Base-by-base conservation (phyloP, 2,113 vertebrate species). In the Ictidomys tridecemlineatus region DNA sequence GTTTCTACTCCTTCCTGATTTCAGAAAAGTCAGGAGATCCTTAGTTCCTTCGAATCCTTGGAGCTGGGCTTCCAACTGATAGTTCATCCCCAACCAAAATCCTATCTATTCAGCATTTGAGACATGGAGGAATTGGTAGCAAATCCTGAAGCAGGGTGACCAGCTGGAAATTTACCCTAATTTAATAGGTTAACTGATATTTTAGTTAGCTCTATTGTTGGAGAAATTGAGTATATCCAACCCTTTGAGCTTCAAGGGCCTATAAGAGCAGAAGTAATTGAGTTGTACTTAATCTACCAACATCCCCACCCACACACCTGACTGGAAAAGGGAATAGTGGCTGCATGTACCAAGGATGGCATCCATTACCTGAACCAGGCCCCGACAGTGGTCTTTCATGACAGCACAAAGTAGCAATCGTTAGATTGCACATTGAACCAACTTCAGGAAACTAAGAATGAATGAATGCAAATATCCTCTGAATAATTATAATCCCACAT, bases 401-500 rank as follows among this genome's bases (percentile, higher is more conserved):
- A 76, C 20, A 24, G 56, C 18, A 48, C 67, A 73, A 69, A 96
- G 76, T 87, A 58, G 70, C 42, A 67, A 39, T 8, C 58, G 58
- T 79, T 74, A 92, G 56, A 51, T 65, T 12, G 20, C 34, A 17
- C 30, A 87, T 72, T 37, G 14, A 72, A 42, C 61, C 70, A 69
- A 65, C 28, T 34, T 94, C 74, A 85, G 34, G 30, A 85, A 85
- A 94, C 72, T 73, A 39, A n/a, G 72, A 51, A 5, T 45, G 90
- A 85, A 76, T 17, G 53, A 94, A 56, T 85, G 73, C 56, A 39
- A 96, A 89, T 32, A 37, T 61, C n/a, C 69, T 86, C 79, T 74
- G 53, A 89, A 83, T 95, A 86, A 93, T 89, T 87, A 83, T 24
- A 89, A 34, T 45, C 34, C n/a, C 74, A 24, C 48, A 78, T 83